phyloP scores from a whole-genome alignment of 1,140 invertebrate genomes.

The Drosophila quadrilineata region DNA sequence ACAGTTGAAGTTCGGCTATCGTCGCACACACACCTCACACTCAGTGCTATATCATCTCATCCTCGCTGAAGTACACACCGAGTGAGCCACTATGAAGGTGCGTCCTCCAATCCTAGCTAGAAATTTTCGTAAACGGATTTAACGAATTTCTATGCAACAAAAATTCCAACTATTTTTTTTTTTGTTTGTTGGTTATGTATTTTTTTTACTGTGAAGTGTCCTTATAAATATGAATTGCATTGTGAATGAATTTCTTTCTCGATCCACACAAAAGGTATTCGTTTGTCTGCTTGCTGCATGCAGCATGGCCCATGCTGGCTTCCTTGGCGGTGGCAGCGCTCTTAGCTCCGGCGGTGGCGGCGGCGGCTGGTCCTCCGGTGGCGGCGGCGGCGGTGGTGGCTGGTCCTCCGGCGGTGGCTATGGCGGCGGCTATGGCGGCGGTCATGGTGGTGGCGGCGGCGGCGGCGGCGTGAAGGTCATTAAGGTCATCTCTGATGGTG shows the following conservation, averaged over 20 bases:
- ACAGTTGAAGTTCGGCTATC: constrained; percentile 66
- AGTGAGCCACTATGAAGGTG: constrained; percentile 59
- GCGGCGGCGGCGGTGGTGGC: constrained; percentile 29
- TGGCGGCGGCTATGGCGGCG: constrained; percentile 31
- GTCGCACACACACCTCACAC: constrained; percentile 39
- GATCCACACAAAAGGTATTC: constrained; percentile 46
- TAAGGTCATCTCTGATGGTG: constrained; percentile 3
- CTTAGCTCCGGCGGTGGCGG: constrained; percentile 44
- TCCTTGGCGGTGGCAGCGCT: constrained; percentile 56
- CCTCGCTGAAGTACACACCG: no score
- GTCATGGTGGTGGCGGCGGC: constrained; percentile 25
- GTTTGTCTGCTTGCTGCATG: constrained; percentile 71
- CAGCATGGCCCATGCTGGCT: constrained; percentile 67
- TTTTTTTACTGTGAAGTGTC: constrained; percentile 30
- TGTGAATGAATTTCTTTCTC: constrained; percentile 12
- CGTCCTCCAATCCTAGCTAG: constrained; percentile 1
- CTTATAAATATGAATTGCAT: background rate
- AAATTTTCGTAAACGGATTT: constrained; percentile 37
- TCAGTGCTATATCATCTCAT: no score
- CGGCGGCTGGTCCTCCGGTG: constrained; percentile 22
- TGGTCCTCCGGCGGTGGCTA: constrained; percentile 34
- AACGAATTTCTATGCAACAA: constrained; percentile 12
- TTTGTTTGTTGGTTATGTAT: constrained; percentile 5
- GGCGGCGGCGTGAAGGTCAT: constrained; percentile 7
- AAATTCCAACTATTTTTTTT: background rate